A percentile compares a stretch with the other conserved stretches of the same genome.
These are phyloP conservation scores for Aplocera efformata DNA, from an alignment of 2,888 invertebrate genomes.

Conservation along the genomic window DNA sequence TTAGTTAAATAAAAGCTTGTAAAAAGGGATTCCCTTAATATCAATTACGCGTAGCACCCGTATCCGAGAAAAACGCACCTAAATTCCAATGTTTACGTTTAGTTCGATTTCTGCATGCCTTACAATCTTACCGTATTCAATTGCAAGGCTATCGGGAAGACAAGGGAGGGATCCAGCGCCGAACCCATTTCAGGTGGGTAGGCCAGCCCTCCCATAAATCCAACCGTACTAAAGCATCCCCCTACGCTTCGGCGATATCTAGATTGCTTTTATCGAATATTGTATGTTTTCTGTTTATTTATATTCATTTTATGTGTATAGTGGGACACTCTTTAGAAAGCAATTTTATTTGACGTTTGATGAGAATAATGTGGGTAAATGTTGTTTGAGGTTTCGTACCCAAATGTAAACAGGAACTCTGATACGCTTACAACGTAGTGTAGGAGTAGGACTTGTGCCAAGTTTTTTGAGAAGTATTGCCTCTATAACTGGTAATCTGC, in stretches of 20 bases:
- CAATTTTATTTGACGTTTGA: too few relatives aligned
- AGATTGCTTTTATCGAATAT: conserved; percentile 68
- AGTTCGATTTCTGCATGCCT: conserved; percentile 11
- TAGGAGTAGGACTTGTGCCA: too few relatives aligned
- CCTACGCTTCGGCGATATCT: conserved; percentile 60
- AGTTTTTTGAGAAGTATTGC: too few relatives aligned
- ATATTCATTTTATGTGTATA: conserved; percentile 20
- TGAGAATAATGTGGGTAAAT: too few relatives aligned
- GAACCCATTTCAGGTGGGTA: conserved; percentile 49
- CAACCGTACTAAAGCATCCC: conserved; percentile 51
- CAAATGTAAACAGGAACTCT: too few relatives aligned
- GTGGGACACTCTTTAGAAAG: background rate
- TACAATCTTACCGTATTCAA: too few relatives aligned
- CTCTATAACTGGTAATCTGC: too few relatives aligned
- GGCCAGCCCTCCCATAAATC: conserved; percentile 59
- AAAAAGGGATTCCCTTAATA: too few relatives aligned
- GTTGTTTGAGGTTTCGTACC: too few relatives aligned
- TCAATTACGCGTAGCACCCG: too few relatives aligned
- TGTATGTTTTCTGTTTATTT: conserved; percentile 31
- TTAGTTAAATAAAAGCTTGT: too few relatives aligned
- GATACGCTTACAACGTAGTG: too few relatives aligned
- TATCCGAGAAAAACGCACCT: background rate
- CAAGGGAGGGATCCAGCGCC: conserved; percentile 26
- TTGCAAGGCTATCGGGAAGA: conserved; percentile 12
- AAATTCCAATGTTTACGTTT: conserved; percentile 9